phyloP scores from a whole-genome alignment of 2,888 invertebrate genomes.

The Agriotes lineatus region DNA sequence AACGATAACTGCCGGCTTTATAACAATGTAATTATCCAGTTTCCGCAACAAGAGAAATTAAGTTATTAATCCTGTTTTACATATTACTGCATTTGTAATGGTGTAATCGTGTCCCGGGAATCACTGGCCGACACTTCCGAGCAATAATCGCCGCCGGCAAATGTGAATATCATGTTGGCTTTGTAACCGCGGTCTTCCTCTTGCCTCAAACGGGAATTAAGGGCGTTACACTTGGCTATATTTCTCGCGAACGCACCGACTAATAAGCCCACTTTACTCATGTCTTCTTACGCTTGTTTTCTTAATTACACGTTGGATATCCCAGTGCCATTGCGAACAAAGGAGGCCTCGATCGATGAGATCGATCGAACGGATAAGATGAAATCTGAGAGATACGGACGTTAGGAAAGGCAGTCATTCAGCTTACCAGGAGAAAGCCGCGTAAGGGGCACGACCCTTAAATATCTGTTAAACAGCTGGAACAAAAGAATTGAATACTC shows the following conservation, averaged over 20 bases:
- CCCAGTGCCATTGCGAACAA: neutral
- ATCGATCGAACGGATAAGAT: neutral
- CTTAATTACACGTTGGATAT: constrained; percentile 1
- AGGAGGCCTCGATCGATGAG: neutral
- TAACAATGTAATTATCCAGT: constrained; percentile 48
- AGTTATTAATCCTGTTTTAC: constrained; percentile 60
- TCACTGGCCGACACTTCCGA: constrained; percentile 52
- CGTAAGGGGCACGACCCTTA: too few species aligned
- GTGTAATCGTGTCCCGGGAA: constrained; percentile 55
- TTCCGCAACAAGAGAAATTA: constrained; percentile 53
- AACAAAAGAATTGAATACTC: too few species aligned
- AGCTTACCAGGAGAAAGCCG: too few species aligned
- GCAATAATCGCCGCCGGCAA: constrained; percentile 56
- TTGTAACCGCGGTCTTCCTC: constrained; percentile 45
- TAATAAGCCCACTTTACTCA: neutral
- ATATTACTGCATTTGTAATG: constrained; percentile 57
- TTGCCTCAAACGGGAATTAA: constrained; percentile 38
- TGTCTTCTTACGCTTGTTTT: neutral
- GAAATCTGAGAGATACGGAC: neutral
- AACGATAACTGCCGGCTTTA: constrained; percentile 47
- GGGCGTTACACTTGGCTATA: constrained; percentile 37
- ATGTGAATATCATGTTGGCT: constrained; percentile 60
- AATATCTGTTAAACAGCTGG: too few species aligned
- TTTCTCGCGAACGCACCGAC: constrained; percentile 31
- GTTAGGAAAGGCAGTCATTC: too few species aligned